phyloP scores from a whole-genome alignment of 1,140 invertebrate species.

The Galendromus occidentalis region DNA sequence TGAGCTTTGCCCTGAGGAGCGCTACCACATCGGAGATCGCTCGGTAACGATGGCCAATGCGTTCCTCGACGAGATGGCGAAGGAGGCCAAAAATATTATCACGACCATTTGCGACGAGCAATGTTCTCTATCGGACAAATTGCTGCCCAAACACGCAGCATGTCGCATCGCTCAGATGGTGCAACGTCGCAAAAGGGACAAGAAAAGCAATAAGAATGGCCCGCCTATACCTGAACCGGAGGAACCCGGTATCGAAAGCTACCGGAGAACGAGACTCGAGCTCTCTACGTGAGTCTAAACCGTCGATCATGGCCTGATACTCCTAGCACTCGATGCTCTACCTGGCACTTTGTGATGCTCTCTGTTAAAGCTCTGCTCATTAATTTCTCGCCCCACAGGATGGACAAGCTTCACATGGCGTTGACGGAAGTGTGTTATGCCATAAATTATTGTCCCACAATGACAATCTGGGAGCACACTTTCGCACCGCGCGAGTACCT shows the following conservation, averaged over 20 bases:
- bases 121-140: constrained; percentile 70
- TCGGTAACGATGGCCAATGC: constrained; percentile 91
- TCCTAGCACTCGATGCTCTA: too few species aligned
- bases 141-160: constrained; percentile 86
- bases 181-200: constrained; percentile 57
- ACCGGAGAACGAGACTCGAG: constrained; percentile 81
- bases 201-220: constrained; percentile 71
- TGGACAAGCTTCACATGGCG: constrained; percentile 98
- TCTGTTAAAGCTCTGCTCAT: background rate
- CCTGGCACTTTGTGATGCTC: too few species aligned
- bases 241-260: constrained; percentile 81
- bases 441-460: constrained; percentile 86
- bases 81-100: constrained; percentile 95
- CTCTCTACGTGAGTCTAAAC: constrained; percentile 55
- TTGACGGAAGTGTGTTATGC: constrained; percentile 89
- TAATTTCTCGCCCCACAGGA: constrained; percentile 31
- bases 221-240: constrained; percentile 45
- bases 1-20: constrained; percentile 92
- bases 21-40: constrained; percentile 82
- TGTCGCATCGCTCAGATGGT: constrained; percentile 62
- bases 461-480: constrained; percentile 96
- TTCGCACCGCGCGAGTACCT: constrained; percentile 95
- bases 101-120: constrained; percentile 95
- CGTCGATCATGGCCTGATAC: too few species aligned
- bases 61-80: constrained; percentile 95